Evolutionary conservation across 2,797 vertebrate genomes (phyloP).

Genomic region (Oceanodroma leucorhoa): DNA sequence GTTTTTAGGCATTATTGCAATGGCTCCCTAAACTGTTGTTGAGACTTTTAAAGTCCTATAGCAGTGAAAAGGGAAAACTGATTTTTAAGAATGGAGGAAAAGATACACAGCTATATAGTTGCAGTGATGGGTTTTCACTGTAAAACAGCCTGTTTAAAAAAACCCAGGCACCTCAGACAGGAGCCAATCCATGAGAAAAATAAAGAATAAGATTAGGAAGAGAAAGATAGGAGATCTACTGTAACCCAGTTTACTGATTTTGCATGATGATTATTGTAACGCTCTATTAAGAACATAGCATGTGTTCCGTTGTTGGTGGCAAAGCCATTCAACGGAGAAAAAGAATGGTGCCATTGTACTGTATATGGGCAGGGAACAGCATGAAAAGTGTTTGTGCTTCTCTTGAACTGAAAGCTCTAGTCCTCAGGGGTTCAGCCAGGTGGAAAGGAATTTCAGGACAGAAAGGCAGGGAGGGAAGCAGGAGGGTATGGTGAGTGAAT

Average conservation of each 20-base stretch:
- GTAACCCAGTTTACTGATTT: neutral
- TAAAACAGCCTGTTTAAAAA: neutral
- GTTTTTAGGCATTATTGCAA: neutral
- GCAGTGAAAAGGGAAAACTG: neutral
- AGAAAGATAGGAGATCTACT: neutral
- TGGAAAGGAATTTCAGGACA: neutral
- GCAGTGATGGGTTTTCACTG: neutral
- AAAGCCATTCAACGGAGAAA: neutral
- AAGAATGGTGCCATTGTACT: neutral
- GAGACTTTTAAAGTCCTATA: neutral
- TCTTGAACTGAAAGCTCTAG: neutral
- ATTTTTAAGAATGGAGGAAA: neutral
- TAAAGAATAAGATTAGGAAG: neutral
- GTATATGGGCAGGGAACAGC: neutral
- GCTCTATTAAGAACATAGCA: neutral
- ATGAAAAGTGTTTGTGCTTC: neutral
- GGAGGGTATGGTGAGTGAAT: neutral
- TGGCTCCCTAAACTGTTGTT: conserved; percentile 6
- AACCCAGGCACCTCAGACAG: neutral
- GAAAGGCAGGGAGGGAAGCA: neutral
- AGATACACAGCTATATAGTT: neutral
- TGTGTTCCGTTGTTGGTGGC: neutral
- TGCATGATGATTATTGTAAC: neutral
- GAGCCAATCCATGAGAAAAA: neutral
- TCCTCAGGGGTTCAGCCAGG: neutral